These are phyloP conservation scores for Camponotus vicinus DNA, from an alignment of 1,140 invertebrate species.

Conservation along the genomic window DNA sequence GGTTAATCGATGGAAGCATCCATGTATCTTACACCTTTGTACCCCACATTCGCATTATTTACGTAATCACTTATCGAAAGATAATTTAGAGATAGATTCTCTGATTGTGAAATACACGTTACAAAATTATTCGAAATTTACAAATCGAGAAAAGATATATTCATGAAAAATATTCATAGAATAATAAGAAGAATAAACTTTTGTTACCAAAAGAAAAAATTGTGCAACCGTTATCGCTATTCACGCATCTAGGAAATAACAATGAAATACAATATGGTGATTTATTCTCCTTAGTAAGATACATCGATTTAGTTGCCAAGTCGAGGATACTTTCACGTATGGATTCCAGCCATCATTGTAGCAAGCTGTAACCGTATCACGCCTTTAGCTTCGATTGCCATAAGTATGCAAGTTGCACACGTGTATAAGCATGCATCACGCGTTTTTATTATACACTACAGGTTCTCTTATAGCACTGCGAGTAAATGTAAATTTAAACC, in stretches of 20 bases:
- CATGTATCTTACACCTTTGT: neutral
- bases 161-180: neutral
- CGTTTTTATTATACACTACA: neutral
- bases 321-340: conserved; percentile 79
- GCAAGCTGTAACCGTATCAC: conserved; percentile 77
- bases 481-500: neutral
- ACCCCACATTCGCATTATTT: neutral
- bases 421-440: neutral
- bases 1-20: neutral
- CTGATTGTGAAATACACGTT: neutral
- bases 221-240: neutral
- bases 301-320: conserved; percentile 12
- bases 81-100: neutral
- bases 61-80: neutral
- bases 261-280: neutral
- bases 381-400: conserved; percentile 69
- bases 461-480: neutral
- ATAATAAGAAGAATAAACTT: neutral
- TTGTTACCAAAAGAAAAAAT: neutral
- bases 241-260: neutral
- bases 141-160: neutral
- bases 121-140: neutral
- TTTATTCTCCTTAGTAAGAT: neutral
- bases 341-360: conserved; percentile 78
- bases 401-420: no score